Evolutionary conservation across 1,140 invertebrate genomes (phyloP).

Genomic region (Pinna nobilis): DNA sequence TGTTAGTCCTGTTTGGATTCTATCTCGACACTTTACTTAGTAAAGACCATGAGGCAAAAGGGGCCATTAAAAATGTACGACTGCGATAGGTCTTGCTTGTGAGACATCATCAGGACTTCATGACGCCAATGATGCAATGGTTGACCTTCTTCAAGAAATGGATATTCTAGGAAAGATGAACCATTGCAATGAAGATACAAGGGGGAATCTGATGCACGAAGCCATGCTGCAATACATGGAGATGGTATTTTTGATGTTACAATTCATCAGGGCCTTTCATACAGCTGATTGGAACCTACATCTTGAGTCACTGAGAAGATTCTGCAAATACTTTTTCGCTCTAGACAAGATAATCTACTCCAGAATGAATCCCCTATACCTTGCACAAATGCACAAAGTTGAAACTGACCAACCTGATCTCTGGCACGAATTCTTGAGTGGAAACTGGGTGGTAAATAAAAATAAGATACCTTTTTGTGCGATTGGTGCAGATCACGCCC

Average conservation of each 20-base stretch:
- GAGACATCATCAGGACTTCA: too few relatives aligned
- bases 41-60: too few relatives aligned
- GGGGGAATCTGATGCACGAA: too few relatives aligned
- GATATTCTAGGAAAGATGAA: too few relatives aligned
- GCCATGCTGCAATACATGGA: too few relatives aligned
- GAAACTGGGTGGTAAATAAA: slow-evolving; percentile 9
- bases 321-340: slow-evolving; percentile 10
- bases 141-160: too few relatives aligned
- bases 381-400: not conserved
- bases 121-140: too few relatives aligned
- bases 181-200: too few relatives aligned
- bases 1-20: too few relatives aligned
- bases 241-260: not conserved
- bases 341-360: slow-evolving; percentile 3
- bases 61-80: too few relatives aligned
- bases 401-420: not conserved
- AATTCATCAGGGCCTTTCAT: not conserved
- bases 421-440: not conserved
- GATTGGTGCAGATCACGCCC: not conserved
- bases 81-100: too few relatives aligned
- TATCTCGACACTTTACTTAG: too few relatives aligned
- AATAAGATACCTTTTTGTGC: not conserved
- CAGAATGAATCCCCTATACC: slow-evolving; percentile 10
- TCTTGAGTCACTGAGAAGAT: not conserved
- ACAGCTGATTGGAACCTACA: not conserved